Percentiles rank a stretch among this genome's conserved stretches.
Conservation (phyloP, 2,113 vertebrate species). For the Cryptomyrus ogoouensis region DNA sequence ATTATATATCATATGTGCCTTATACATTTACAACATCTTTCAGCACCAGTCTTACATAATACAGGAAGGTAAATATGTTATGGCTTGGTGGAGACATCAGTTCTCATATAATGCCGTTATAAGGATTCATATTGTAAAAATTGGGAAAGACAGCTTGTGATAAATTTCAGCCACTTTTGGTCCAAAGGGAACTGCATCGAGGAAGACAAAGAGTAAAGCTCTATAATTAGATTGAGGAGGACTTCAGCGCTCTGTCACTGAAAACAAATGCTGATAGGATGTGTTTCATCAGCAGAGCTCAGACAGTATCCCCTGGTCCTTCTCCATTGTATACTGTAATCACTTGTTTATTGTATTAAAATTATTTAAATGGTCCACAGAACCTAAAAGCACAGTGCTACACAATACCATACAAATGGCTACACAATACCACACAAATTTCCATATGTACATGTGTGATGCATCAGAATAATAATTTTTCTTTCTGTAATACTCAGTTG, state of each 20-base stretch:
- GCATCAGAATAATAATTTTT: background rate
- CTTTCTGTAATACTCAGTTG: background rate
- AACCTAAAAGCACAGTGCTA: background rate
- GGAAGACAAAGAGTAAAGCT: slow-evolving; percentile 2
- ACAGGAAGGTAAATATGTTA: background rate
- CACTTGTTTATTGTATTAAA: background rate
- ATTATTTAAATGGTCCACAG: background rate
- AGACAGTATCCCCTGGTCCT: background rate
- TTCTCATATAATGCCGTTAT: background rate
- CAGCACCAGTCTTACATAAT: background rate
- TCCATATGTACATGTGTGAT: background rate
- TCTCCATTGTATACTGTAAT: background rate
- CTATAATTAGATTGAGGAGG: background rate
- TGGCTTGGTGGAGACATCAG: background rate
- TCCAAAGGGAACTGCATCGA: background rate
- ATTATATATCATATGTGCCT: background rate
- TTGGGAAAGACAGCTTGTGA: background rate
- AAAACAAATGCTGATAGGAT: background rate
- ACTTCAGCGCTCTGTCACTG: background rate
- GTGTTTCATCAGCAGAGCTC: background rate
- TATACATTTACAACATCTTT: background rate
- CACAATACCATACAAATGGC: background rate
- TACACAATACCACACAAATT: background rate
- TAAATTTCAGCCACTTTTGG: background rate
- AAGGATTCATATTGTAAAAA: background rate